Evolutionary conservation across 37 sponge, comb jelly and placozoan genomes (phyloP).

Genomic region (Crambe crambe): DNA sequence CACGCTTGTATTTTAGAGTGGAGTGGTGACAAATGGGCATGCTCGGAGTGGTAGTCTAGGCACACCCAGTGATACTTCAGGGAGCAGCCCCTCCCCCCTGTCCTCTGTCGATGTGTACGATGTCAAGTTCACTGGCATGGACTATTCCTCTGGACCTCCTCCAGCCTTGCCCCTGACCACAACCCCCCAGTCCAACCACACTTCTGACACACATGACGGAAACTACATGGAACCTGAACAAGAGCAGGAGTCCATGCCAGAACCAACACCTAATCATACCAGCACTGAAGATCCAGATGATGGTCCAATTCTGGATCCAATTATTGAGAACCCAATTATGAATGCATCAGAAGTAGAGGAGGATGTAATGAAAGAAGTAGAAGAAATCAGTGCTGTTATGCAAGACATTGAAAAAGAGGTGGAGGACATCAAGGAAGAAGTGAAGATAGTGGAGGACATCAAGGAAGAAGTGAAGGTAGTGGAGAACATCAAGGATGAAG

Average conservation of each 20-base stretch:
- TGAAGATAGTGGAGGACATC: not conserved
- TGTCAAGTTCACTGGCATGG: constrained; percentile 15
- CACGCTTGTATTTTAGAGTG: no score
- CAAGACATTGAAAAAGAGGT: constrained; percentile 1
- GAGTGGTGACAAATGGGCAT: not conserved
- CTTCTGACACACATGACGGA: not conserved
- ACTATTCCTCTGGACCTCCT: not conserved
- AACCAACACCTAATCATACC: no score
- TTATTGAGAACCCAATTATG: no score
- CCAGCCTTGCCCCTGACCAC: not conserved
- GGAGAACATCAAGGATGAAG: not conserved
- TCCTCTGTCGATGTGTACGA: constrained; percentile 3
- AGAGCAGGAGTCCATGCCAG: no score
- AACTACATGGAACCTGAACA: not conserved
- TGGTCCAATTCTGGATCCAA: no score
- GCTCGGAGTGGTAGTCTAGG: not conserved
- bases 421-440: not conserved
- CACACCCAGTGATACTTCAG: constrained; percentile 10
- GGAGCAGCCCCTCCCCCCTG: constrained; percentile 3
- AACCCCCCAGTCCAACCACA: not conserved
- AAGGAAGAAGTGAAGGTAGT: not conserved
- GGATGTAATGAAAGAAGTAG: not conserved
- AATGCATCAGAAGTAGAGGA: constrained; percentile 5
- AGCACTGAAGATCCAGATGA: no score
- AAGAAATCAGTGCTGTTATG: not conserved